phyloP scores from a whole-genome alignment of 2,888 invertebrate species.

The Eupelmus urozonus region DNA sequence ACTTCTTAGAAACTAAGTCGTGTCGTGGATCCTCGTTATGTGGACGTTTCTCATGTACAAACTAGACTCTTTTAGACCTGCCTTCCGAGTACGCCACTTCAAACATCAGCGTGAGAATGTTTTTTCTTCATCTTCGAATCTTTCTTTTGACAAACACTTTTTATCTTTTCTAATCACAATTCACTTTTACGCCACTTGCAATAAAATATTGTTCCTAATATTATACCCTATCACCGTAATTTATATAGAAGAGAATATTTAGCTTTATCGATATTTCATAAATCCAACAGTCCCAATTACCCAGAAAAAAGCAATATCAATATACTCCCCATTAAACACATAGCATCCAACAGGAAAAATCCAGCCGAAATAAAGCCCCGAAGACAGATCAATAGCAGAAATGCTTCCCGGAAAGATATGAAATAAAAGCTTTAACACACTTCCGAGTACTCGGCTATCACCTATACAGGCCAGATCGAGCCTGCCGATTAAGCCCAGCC shows the following conservation, averaged over 20 bases:
- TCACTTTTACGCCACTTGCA: too few relatives aligned
- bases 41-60: constrained; percentile 61
- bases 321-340: background rate
- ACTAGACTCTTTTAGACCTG: constrained; percentile 22
- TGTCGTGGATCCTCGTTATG: constrained; percentile 34
- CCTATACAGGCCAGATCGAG: too few relatives aligned
- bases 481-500: too few relatives aligned
- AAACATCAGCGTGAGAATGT: constrained; percentile 43
- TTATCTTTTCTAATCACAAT: too few relatives aligned
- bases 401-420: background rate
- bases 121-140: constrained; percentile 3
- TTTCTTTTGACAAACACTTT: constrained; percentile 14
- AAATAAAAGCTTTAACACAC: constrained; percentile 33
- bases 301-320: too few relatives aligned
- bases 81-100: constrained; percentile 38
- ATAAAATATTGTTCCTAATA: too few relatives aligned
- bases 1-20: constrained; percentile 39
- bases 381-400: background rate
- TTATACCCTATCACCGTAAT: too few relatives aligned
- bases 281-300: too few relatives aligned
- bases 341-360: background rate
- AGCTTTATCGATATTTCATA: too few relatives aligned
- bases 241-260: too few relatives aligned
- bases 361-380: background rate
- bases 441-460: constrained; percentile 5